A percentile compares a stretch with the other conserved stretches of the same genome.
Conservation (phyloP, 35 echinoderm and acorn worm genomes). For the Eucidaris tribuloides region DNA sequence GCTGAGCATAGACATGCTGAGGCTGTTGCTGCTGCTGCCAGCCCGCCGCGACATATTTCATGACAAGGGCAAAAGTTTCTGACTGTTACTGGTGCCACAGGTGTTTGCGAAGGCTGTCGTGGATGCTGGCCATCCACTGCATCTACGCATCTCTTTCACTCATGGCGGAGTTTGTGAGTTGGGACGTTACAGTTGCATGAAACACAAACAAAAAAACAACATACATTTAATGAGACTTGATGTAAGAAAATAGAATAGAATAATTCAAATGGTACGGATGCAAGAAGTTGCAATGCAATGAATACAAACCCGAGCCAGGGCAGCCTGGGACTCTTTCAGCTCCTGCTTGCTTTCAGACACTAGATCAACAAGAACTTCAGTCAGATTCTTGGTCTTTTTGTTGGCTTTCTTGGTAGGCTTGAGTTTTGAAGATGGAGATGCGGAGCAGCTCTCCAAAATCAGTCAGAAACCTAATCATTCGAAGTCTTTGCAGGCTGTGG, state of each 20-base stretch:
- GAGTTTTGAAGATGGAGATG: neutral
- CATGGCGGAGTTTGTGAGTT: neutral
- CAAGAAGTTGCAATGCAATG: neutral
- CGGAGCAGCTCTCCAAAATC: neutral
- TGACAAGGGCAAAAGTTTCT: neutral
- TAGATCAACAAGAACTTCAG: constrained; percentile 2
- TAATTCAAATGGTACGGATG: neutral
- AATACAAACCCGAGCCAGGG: neutral
- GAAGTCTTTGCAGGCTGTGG: neutral
- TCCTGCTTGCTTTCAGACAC: constrained; percentile 9
- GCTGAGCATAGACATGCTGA: neutral
- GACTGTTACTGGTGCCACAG: neutral
- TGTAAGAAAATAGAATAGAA: neutral
- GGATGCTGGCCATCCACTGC: constrained; percentile 3
- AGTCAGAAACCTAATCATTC: neutral
- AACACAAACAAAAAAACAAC: too few relatives aligned
- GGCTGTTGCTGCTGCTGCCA: neutral
- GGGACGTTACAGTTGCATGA: neutral
- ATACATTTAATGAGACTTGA: neutral
- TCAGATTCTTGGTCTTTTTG: neutral
- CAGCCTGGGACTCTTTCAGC: constrained; percentile 16
- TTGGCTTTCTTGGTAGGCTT: neutral
- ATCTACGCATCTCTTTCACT: neutral
- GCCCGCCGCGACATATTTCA: neutral
- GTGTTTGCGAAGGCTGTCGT: constrained; percentile 2